Evolutionary conservation across 2,113 vertebrate genomes (phyloP).

Genomic region (Sinocyclocheilus anophthalmus): DNA sequence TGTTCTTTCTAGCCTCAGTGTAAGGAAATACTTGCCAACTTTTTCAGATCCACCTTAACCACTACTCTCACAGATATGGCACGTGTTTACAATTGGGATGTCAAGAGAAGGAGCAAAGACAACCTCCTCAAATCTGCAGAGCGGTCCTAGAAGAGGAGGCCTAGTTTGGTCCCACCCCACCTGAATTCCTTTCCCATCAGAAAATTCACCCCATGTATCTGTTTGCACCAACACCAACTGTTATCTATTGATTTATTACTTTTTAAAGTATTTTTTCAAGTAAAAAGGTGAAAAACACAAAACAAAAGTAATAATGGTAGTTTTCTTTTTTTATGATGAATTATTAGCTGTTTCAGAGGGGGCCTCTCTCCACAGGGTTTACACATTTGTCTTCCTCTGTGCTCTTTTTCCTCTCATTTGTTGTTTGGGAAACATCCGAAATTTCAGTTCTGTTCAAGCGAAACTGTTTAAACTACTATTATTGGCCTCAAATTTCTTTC

Average conservation of each 20-base stretch:
- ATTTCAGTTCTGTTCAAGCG: neutral
- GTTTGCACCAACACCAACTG: constrained; percentile 53
- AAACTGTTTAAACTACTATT: neutral
- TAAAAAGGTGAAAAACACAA: constrained; percentile 71
- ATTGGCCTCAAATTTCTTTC: neutral
- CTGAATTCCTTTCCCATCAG: constrained; percentile 43
- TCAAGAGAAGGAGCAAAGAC: constrained; percentile 96
- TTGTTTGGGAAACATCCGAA: neutral
- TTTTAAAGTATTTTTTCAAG: constrained; percentile 86
- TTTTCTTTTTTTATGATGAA: constrained; percentile 65
- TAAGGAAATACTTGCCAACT: neutral
- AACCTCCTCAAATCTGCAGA: constrained; percentile 86
- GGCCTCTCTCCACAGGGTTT: neutral
- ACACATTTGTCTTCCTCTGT: constrained; percentile 22
- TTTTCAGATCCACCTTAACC: constrained; percentile 74
- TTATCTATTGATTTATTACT: constrained; percentile 79
- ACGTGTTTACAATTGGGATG: constrained; percentile 99
- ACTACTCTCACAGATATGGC: constrained; percentile 87
- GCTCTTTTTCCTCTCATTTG: neutral
- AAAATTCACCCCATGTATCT: constrained; percentile 43
- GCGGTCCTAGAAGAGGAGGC: constrained; percentile 75
- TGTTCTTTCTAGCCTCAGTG: too few species aligned
- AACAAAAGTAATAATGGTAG: constrained; percentile 64
- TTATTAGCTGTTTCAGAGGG: neutral
- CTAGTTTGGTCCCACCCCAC: constrained; percentile 19